Base-by-base conservation (phyloP, 2,113 vertebrate species). In the Gopherus flavomarginatus region DNA sequence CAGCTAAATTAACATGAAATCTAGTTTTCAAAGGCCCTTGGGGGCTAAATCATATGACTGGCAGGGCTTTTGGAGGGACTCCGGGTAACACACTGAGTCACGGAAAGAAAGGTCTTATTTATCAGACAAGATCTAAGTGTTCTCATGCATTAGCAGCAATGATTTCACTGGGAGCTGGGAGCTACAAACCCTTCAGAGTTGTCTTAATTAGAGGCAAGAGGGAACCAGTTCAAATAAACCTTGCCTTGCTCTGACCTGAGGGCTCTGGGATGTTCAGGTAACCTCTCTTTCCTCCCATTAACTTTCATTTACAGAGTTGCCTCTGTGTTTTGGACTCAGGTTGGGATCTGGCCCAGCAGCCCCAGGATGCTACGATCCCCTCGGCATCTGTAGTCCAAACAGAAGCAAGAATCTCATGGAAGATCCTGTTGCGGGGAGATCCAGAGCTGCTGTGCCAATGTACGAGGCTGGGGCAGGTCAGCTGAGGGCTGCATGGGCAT, bases 121-220 rank as follows among this genome's bases (percentile, higher is more conserved):
- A 22, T 53, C 0, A 0, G 50, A 14, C 52, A 54, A 86, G 88
- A 85, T 53, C 56, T 27, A 24, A 83, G 52, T 69, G 13, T 27
- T 1, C 83, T 56, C 75, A 38, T 35, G 84, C 14, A 57, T 27
- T 16, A 50, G 0, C 86, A 81, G 81, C 0, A 0, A 31, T 3
- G 0, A 29, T 72, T 83, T 72, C 50, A 56, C 35, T 0, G 0
- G 79, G 83, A 78, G 62, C 38, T 22, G 0, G 44, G 78, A 90
- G 50, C 57, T 75, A 53, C 82, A 90, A 44, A 86, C 78, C 83
- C 81, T 88, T 87, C 92, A 85, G 72, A 77, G 88, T 52, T 22
- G 5, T 95, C 93, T 90, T 79, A 49, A 79, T 87, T 3, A 84
- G 89, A 54, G 9, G n/a, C 26, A 50, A 90, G 44, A 85, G 50